Base-by-base conservation (phyloP, 2,797 vertebrate species). In the Clamator glandarius region DNA sequence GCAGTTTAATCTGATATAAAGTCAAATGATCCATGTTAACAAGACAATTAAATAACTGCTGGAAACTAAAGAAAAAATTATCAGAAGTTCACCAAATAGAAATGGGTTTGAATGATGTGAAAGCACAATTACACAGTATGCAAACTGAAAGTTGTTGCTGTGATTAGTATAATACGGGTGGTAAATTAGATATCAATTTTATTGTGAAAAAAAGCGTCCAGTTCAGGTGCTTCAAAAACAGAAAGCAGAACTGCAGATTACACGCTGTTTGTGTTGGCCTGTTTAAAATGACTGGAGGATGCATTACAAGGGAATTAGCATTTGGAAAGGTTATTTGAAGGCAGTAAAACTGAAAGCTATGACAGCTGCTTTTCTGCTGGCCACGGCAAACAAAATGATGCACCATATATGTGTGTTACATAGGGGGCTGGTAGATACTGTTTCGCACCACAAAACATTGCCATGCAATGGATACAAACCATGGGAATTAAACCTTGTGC, bases 1-100 rank as follows among this genome's bases (percentile, higher is more conserved):
- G 4, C 82, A 74, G 58, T 84, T 84, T 86, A 67, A 66, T 87
- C 72, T 84, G 84, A 89, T 77, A 76, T 73, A 86, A 78, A 91
- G 87, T 75, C 58, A 77, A 94, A 79, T 82, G 89, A 87, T 91
- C 89, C 92, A 11, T 84, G 90, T 89, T 93, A 96, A 94, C 87
- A 92, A 91, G 89, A 85, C 78, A 78, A 92, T 94, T 93, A 90
- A 87, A 78, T 89, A 93, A 90, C 81, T 79, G 55, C 73, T 8
- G 15, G 89, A 84, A 91, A 46, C 66, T 62, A 63, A 75, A 54
- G 63, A 63, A 75, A 81, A 92, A 93, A 74, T 36, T 72, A 46
- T 39, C 69, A 70, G 75, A 72, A 89, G 62, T 89, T 92, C 69
- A 57, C 84, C 69, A 87, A 67, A 76, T 54, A 75, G 41, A 69